Conservation (phyloP, 37 sponge, comb jelly and placozoan species). For the Petrosia ficiformis region DNA sequence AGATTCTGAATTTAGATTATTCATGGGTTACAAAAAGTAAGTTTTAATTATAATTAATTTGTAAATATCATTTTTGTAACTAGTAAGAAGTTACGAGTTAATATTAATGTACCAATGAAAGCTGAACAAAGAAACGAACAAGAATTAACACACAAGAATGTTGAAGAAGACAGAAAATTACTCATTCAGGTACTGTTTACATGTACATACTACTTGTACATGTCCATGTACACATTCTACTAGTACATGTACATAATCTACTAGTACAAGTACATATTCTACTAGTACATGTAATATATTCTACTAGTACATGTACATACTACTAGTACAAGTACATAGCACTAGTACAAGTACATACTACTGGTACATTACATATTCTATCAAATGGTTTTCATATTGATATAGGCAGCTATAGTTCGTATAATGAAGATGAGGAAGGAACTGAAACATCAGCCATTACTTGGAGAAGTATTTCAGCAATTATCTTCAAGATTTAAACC, state of each 20-base stretch:
- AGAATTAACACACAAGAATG: constrained; percentile 91
- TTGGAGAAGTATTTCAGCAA: constrained; percentile 94
- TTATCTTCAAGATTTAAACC: constrained; percentile 91
- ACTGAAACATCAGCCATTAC: constrained; percentile 83
- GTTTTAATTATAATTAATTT: constrained; percentile 3
- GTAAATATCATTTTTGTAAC: background rate
- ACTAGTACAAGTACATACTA: too few relatives aligned
- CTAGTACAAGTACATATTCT: too few relatives aligned
- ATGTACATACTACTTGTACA: too few relatives aligned
- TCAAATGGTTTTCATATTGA: background rate
- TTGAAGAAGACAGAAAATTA: constrained; percentile 97
- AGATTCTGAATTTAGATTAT: constrained; percentile 47
- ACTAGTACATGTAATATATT: too few relatives aligned
- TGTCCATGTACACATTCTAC: too few relatives aligned
- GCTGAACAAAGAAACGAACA: constrained; percentile 88
- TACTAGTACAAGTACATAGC: too few relatives aligned
- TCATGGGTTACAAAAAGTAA: constrained; percentile 77
- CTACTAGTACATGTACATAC: too few relatives aligned
- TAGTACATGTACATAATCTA: too few relatives aligned
- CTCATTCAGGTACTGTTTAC: constrained; percentile 89
- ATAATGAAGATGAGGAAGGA: constrained; percentile 99
- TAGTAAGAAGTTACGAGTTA: constrained; percentile 96
- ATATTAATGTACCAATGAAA: constrained; percentile 94
- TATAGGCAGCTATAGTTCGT: constrained; percentile 89
- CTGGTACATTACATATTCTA: too few relatives aligned